Conservation (phyloP, 2,797 vertebrate species). For the Muscicapa comitata region DNA sequence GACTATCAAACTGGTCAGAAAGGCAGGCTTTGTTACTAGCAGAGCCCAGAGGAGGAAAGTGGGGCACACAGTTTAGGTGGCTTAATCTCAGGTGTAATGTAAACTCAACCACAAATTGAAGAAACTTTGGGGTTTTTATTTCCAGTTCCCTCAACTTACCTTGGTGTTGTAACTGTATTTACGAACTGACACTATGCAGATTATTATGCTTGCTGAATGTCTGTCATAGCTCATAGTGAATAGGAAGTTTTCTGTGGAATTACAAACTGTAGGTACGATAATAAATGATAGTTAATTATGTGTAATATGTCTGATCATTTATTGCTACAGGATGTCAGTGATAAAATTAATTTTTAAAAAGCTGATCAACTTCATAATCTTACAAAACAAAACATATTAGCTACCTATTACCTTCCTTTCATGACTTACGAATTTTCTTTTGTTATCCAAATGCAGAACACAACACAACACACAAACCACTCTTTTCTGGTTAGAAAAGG, state of each 20-base stretch:
- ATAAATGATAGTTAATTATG: slow-evolving; percentile 3
- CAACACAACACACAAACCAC: background rate
- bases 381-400: background rate
- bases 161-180: background rate
- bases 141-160: background rate
- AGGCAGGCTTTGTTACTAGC: background rate
- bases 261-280: background rate
- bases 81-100: background rate
- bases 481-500: background rate
- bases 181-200: background rate
- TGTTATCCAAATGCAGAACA: background rate
- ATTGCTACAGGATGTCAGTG: background rate
- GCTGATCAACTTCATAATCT: background rate
- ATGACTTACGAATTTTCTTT: background rate
- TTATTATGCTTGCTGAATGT: background rate
- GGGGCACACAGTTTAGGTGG: background rate
- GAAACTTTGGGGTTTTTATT: background rate
- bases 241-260: background rate
- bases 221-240: background rate
- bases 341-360: background rate
- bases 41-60: background rate
- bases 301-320: slow-evolving; percentile 4
- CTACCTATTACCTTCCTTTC: background rate
- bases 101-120: background rate
- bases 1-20: background rate